Base-by-base conservation (phyloP, 1,140 invertebrate genomes). In the Heliconius congener region DNA sequence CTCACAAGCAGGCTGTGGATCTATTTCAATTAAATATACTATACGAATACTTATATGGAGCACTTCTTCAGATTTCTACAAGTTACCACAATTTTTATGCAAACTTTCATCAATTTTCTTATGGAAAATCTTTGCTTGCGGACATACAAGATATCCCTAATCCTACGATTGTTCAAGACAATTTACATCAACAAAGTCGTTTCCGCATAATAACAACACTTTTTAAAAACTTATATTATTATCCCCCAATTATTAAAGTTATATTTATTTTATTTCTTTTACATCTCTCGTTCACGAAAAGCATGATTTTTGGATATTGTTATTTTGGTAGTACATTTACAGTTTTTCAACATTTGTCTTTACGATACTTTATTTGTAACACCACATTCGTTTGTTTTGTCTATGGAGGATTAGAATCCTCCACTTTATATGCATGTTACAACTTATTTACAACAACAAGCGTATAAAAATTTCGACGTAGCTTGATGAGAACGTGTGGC, bases 211-310 rank as follows among this genome's bases (percentile, higher is more conserved):
- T 66, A 66, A 66, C 60, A 30, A 66, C 30, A 66, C 60, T 66
- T 66, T 66, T 9, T 27, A 66, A 66, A 27, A 16, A 66, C 60
- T 66, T 66, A 66, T 66, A 27, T 66, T 66, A 9, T 66, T 66
- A 66, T 30, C 57, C 23, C 57, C 23, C 9, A 11, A 23, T 66
- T n/a, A 30, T 66, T 27, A 1, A 27, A 30, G 27, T 66, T 66
- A 13, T 0, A 5, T 66, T 66, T 66, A 13, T 66, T 6, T n/a
- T 23, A 19, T 52, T 46, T 16, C 42, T 16, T 16, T 16, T 16
- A 46, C 16, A 46, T 46, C 13, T 46, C 3, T 46, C 42, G 13
- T 16, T 16, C 13, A 46, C 3, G 42, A 46, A 46, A 46, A 46
- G 16, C 42, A 46, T 16, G 13, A 46, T 46, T 4, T 46, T 46